phyloP scores from a whole-genome alignment of 2,888 invertebrate genomes.

The Amphipoea oculea region DNA sequence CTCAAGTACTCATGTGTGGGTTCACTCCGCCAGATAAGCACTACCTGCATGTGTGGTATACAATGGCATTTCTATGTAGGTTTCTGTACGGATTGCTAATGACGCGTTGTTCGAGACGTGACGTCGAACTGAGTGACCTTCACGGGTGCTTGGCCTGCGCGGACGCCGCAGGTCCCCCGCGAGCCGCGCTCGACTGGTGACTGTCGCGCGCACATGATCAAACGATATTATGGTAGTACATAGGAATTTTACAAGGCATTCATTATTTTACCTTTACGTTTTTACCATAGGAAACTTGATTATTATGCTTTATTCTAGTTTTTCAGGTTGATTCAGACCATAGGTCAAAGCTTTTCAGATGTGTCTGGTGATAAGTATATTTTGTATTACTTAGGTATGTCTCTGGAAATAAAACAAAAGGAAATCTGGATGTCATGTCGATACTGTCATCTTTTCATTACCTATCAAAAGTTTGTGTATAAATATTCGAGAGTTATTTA shows the following conservation, averaged over 20 bases:
- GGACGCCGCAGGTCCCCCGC: constrained; percentile 69
- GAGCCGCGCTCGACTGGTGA: constrained; percentile 33
- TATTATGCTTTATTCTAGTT: background rate
- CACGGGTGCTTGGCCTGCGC: constrained; percentile 82
- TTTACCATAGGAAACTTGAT: background rate
- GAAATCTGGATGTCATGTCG: constrained; percentile 41
- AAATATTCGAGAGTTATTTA: constrained; percentile 48
- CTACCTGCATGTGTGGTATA: constrained; percentile 72
- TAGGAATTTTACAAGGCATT: background rate
- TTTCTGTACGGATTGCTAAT: constrained; percentile 66
- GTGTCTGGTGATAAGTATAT: constrained; percentile 17
- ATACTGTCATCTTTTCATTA: constrained; percentile 35
- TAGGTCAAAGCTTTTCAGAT: background rate
- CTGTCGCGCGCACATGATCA: constrained; percentile 44
- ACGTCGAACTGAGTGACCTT: constrained; percentile 84
- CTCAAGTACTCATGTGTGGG: constrained; percentile 81
- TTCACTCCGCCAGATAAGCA: constrained; percentile 82
- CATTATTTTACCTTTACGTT: background rate
- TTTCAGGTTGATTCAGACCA: background rate
- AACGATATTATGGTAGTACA: constrained; percentile 31
- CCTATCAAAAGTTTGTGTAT: constrained; percentile 51
- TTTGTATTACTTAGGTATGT: background rate
- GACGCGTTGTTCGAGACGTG: constrained; percentile 74
- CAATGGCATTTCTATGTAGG: constrained; percentile 67
- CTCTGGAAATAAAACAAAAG: constrained; percentile 47